Evolutionary conservation across 1,140 invertebrate species (phyloP), one percentile per base, ranked within the genome.

Genomic region (Manduca sexta): DNA sequence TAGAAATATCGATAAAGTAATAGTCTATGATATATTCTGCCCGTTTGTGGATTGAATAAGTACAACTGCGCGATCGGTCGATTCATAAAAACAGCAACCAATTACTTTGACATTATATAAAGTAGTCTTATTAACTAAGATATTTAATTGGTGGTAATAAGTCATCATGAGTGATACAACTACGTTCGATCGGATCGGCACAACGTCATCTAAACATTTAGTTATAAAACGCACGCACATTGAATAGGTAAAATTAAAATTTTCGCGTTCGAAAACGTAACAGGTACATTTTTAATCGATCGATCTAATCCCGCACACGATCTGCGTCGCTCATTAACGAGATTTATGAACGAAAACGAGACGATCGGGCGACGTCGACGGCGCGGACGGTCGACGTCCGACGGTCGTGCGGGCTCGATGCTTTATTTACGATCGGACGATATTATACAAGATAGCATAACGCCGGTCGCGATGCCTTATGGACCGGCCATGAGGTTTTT

Each of bases 271-370:
- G 44, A 26, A 49, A 40, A 49, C 35, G 40, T 51, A 52, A 54
- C 54, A 59, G 54, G 46, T 66, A 64, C 38, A 55, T 40, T 15
- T 50, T 49, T 55, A 60, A 52, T 64, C 59, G 53, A 43, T 54
- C 63, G 64, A 81, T 80, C 73, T 81, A 80, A 84, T 84, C 80
- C 69, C 34, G 54, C 31, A 46, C 52, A 59, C 71, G 70, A 84
- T 84, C 80, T 52, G 53, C 63, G 70, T 69, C 64, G 62, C 77
- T 81, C 80, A 84, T 84, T 84, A 84, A 78, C 69, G 64, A 80
- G 80, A 84, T 84, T 76, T 84, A 84, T 80, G 68, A 72, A 65
- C 66, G 69, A 69, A 73, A 78, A 66, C 56, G 64, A 74, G 74
- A 74, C 72, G 73, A 64, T 64, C 52, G 62, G 64, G 64, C 66